Evolutionary conservation across 2,113 vertebrate species (phyloP).

Genomic region (Aegithalos caudatus): DNA sequence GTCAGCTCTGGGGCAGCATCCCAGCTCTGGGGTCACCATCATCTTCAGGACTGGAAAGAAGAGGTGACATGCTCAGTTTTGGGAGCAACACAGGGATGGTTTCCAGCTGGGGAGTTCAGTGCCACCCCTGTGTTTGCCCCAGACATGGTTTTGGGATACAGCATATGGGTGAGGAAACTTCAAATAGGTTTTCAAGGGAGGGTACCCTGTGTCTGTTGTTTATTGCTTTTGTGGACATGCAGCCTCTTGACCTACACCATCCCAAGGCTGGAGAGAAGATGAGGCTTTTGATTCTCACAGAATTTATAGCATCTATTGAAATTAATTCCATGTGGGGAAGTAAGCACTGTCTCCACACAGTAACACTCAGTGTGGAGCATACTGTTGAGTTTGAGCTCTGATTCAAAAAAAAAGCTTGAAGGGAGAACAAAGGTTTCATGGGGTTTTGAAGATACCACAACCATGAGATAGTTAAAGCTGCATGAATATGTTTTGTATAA

Average conservation of each 20-base stretch:
- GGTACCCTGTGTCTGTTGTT: not conserved
- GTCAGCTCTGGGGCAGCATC: not conserved
- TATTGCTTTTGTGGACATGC: not conserved
- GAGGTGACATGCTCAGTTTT: accelerated
- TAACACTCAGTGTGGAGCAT: not conserved
- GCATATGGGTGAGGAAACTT: not conserved
- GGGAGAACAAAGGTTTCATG: not conserved
- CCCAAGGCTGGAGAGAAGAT: not conserved
- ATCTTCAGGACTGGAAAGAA: not conserved
- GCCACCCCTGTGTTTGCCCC: accelerated
- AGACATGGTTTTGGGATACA: not conserved
- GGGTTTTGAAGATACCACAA: conserved; percentile 1
- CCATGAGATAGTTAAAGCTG: not conserved
- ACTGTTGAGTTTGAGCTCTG: not conserved
- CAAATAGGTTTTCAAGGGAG: not conserved
- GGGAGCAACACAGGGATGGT: not conserved
- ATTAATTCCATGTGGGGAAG: conserved; percentile 1
- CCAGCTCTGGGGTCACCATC: not conserved
- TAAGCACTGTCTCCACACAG: not conserved
- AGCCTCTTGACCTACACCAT: not conserved
- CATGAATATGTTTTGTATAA: not conserved
- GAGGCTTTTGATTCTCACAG: not conserved
- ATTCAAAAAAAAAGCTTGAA: not conserved
- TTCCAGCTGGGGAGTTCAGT: accelerated
- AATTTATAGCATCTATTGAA: not conserved